A percentile compares a stretch with the other conserved stretches of the same genome.
phyloP scores from a whole-genome alignment of 2,113 vertebrate genomes.

The Rhinichthys klamathensis region DNA sequence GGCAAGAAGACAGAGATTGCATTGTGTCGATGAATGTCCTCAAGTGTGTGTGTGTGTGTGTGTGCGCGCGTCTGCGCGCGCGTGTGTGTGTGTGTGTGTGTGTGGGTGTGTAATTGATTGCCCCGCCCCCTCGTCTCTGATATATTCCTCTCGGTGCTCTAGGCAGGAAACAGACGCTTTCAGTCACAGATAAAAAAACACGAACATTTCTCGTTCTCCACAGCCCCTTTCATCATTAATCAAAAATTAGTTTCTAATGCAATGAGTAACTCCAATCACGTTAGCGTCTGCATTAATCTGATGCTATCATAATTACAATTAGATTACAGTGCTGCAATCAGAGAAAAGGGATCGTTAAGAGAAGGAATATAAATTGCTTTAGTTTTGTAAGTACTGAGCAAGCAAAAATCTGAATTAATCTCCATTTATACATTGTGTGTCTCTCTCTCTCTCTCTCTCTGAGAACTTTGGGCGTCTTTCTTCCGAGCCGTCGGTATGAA shows the following conservation, averaged over 20 bases:
- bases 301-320: constrained; percentile 99
- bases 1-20: too few species aligned
- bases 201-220: constrained; percentile 99
- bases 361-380: constrained; percentile 99
- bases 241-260: constrained; percentile 99
- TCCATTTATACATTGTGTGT: constrained; percentile 96
- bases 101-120: constrained; percentile 52
- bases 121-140: constrained; percentile 44
- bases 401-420: constrained; percentile 99
- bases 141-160: constrained; percentile 54
- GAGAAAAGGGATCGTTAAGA: constrained; percentile 99
- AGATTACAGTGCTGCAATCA: constrained; percentile 99
- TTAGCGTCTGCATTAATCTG: constrained; percentile 99
- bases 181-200: constrained; percentile 88
- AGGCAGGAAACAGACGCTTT: constrained; percentile 60
- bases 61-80: too few species aligned
- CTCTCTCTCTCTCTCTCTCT: background rate
- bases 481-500: constrained; percentile 98
- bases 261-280: constrained; percentile 99
- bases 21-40: too few species aligned
- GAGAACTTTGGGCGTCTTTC: constrained; percentile 94
- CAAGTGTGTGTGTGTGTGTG: too few species aligned
- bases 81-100: background rate
- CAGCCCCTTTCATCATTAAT: constrained; percentile 99
- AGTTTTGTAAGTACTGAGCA: constrained; percentile 99